Conservation (phyloP, 2,888 invertebrate species). For the Meghimatium bilineatum region DNA sequence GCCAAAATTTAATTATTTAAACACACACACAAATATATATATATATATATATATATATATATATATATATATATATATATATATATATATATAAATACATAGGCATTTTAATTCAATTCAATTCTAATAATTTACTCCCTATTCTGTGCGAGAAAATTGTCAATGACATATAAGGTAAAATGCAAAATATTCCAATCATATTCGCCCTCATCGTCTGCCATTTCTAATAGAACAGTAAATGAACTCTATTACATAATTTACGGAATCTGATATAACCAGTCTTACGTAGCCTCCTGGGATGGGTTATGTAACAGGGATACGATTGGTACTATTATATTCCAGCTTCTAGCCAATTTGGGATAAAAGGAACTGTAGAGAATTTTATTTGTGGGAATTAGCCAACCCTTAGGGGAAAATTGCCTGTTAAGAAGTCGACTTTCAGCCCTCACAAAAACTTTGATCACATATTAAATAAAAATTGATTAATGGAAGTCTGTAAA, state of each 20-base stretch:
- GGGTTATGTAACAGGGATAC: background rate
- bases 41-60: too few relatives aligned
- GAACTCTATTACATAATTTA: background rate
- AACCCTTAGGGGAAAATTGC: slow-evolving; percentile 1
- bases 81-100: too few relatives aligned
- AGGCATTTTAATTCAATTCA: too few relatives aligned
- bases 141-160: too few relatives aligned
- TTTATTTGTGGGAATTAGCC: background rate
- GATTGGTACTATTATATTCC: background rate
- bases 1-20: too few relatives aligned
- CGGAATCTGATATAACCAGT: background rate
- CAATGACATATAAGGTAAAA: too few relatives aligned
- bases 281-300: background rate
- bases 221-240: background rate
- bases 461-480: background rate
- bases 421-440: background rate
- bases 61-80: too few relatives aligned
- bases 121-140: too few relatives aligned
- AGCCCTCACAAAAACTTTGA: slow-evolving; percentile 5
- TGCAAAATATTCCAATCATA: too few relatives aligned
- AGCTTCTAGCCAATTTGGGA: background rate
- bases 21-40: too few relatives aligned
- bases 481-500: background rate
- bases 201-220: background rate
- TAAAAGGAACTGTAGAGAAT: background rate